Percentiles rank a stretch among this genome's conserved stretches.
phyloP scores from a whole-genome alignment of 2,888 invertebrate species.

The Cryptocephalus primarius region DNA sequence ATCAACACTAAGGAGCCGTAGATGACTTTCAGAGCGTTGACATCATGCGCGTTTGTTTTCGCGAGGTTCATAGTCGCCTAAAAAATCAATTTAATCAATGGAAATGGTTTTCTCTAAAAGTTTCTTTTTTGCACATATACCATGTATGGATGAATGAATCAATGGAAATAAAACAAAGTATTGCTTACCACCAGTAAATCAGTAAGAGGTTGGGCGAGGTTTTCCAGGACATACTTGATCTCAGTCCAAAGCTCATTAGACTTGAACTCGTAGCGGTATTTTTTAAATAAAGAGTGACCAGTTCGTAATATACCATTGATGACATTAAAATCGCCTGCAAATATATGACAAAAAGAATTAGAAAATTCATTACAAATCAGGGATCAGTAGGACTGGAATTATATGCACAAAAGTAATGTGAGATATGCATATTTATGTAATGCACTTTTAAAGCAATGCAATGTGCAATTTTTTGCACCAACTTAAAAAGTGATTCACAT shows the following conservation, averaged over 20 bases:
- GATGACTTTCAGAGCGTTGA: slow-evolving; percentile 71
- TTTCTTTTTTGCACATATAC: too few relatives aligned
- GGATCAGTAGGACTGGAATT: too few relatives aligned
- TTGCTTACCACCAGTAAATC: slow-evolving; percentile 69
- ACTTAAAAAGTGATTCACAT: too few relatives aligned
- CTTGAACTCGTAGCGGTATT: slow-evolving; percentile 92
- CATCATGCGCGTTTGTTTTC: slow-evolving; percentile 65
- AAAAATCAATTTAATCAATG: slow-evolving; percentile 13
- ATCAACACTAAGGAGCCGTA: slow-evolving; percentile 82
- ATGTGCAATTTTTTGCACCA: too few relatives aligned
- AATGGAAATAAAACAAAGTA: not conserved
- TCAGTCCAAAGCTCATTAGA: slow-evolving; percentile 92
- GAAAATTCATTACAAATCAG: too few relatives aligned
- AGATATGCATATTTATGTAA: too few relatives aligned
- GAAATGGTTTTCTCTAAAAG: too few relatives aligned
- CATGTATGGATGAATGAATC: too few relatives aligned
- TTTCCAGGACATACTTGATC: slow-evolving; percentile 91
- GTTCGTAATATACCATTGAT: slow-evolving; percentile 93
- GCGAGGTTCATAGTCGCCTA: slow-evolving; percentile 79
- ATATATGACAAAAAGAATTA: not conserved
- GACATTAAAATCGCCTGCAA: slow-evolving; percentile 77
- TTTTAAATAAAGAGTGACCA: slow-evolving; percentile 92
- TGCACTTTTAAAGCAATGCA: too few relatives aligned
- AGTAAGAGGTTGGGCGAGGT: slow-evolving; percentile 88
- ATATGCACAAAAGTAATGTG: too few relatives aligned